Percentiles rank a stretch among this genome's conserved stretches.
Evolutionary conservation across 2,113 vertebrate genomes (phyloP).

Genomic region (Hemiscyllium ocellatum): DNA sequence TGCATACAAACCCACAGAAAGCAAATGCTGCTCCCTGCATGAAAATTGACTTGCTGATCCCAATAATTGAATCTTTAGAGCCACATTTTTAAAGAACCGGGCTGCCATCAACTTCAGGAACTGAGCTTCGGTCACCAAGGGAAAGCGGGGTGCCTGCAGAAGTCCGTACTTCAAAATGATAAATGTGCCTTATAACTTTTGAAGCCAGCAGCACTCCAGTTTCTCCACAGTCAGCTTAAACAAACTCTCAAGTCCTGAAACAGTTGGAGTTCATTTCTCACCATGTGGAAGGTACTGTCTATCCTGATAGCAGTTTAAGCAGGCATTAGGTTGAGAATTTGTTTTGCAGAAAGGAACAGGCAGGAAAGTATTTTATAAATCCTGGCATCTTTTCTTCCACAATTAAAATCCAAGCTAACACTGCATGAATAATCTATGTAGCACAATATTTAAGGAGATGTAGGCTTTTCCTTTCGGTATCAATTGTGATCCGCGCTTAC

Average conservation of each 20-base stretch:
- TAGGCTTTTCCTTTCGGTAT: conserved; percentile 37
- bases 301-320: not conserved
- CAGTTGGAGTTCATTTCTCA: conserved; percentile 18
- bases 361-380: not conserved
- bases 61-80: not conserved
- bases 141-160: not conserved
- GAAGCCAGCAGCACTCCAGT: not conserved
- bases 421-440: not conserved
- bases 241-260: not conserved
- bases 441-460: conserved; percentile 21
- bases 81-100: not conserved
- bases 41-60: conserved; percentile 15
- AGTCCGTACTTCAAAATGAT: not conserved
- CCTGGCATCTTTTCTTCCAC: not conserved
- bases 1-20: not conserved
- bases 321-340: conserved; percentile 1
- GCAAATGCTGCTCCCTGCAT: not conserved
- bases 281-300: not conserved
- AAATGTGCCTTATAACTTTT: conserved; percentile 14
- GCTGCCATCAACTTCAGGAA: not conserved
- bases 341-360: not conserved
- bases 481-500: conserved; percentile 41
- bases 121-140: not conserved
- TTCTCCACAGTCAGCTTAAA: not conserved
- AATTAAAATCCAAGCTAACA: conserved; percentile 24